Conservation (phyloP, 2,113 vertebrate genomes). For the Otus sunia region DNA sequence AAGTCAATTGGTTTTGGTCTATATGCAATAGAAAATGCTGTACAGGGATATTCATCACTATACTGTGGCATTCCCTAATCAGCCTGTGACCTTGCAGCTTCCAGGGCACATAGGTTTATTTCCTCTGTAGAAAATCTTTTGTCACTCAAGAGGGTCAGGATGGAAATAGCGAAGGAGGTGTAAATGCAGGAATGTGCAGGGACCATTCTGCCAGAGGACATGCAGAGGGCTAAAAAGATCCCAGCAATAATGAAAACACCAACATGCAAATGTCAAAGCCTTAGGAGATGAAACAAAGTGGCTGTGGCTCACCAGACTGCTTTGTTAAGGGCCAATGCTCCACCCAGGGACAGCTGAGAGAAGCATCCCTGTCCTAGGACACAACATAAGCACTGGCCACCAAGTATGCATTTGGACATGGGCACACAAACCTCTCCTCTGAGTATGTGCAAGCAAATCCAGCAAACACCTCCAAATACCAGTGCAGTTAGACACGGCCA, state of each 20-base stretch:
- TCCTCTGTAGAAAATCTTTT: not conserved
- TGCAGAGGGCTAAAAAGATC: not conserved
- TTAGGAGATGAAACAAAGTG: not conserved
- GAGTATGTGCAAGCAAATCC: not conserved
- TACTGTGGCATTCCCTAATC: not conserved
- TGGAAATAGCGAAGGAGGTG: not conserved
- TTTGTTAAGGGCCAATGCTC: not conserved
- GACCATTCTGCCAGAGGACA: not conserved
- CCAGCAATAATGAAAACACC: not conserved
- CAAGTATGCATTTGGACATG: not conserved
- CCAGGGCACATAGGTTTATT: not conserved
- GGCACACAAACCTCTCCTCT: not conserved
- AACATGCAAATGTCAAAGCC: not conserved
- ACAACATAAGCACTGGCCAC: fast-evolving
- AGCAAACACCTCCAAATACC: not conserved
- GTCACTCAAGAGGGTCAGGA: not conserved
- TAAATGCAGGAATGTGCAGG: not conserved
- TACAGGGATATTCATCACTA: not conserved
- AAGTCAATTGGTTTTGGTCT: not conserved
- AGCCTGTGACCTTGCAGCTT: not conserved
- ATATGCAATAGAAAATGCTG: not conserved
- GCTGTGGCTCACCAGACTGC: not conserved
- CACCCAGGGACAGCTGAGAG: not conserved
- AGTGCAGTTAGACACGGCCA: not conserved
- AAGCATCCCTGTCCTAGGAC: not conserved